Conservation (phyloP, 2,888 invertebrate species). For the Alentia gelatinosa region DNA sequence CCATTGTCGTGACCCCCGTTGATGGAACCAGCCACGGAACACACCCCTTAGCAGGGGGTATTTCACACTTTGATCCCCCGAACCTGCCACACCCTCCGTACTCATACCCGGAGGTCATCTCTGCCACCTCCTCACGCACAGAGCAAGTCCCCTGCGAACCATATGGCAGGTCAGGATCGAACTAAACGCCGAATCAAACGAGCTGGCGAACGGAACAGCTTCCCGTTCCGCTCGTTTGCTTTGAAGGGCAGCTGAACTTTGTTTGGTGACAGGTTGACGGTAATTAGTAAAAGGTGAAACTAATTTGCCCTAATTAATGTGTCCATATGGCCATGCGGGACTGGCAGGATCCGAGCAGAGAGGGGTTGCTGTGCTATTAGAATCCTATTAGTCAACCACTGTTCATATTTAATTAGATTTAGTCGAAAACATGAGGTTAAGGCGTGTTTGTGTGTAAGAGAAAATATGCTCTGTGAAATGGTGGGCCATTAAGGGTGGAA, state of each 20-base stretch:
- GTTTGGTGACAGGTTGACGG: neutral
- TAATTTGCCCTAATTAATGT: neutral
- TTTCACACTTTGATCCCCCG: neutral
- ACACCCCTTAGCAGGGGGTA: conserved; percentile 6
- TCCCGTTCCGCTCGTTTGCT: neutral
- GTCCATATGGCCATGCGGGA: neutral
- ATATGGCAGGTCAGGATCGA: conserved; percentile 7
- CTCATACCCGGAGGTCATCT: neutral
- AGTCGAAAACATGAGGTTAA: neutral
- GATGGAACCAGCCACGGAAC: neutral
- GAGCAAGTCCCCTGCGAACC: neutral
- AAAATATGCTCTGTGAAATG: neutral
- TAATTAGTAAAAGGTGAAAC: neutral
- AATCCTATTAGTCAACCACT: neutral
- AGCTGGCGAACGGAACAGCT: neutral
- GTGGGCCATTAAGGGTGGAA: no score
- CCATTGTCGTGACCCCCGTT: neutral
- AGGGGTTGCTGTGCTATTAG: neutral
- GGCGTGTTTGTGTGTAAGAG: neutral
- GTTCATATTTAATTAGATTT: neutral
- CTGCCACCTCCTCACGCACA: neutral
- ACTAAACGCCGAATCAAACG: conserved; percentile 9
- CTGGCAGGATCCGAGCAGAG: neutral
- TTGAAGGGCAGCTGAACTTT: neutral
- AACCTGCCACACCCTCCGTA: neutral